Evolutionary conservation across 2,888 invertebrate species (phyloP).

Genomic region (Trachelus tabidus): DNA sequence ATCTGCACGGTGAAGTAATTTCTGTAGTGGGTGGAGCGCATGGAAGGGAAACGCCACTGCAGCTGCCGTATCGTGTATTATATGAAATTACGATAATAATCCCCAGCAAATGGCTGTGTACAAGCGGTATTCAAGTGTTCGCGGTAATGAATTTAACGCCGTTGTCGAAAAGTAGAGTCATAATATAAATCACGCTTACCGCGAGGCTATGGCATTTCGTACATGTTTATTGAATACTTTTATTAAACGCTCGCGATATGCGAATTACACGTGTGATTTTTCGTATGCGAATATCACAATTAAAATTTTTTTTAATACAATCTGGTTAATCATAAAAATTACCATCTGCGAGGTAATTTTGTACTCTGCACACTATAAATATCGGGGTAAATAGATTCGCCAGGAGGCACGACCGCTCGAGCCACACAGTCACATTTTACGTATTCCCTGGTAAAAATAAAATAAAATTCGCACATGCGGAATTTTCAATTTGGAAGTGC

Average conservation of each 20-base stretch:
- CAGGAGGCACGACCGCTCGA: neutral
- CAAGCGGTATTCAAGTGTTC: conserved; percentile 36
- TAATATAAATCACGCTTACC: conserved; percentile 48
- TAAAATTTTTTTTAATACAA: no score
- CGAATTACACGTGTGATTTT: neutral
- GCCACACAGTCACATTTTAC: neutral
- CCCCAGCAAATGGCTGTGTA: conserved; percentile 33
- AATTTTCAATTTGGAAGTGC: neutral
- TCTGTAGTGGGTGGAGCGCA: neutral
- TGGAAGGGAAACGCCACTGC: neutral
- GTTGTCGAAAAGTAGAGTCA: conserved; percentile 51
- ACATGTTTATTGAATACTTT: conserved; percentile 49
- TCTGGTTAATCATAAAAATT: neutral
- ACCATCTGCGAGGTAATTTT: neutral
- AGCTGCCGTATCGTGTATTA: conserved; percentile 1
- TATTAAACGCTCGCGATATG: conserved; percentile 51
- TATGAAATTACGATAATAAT: conserved; percentile 36
- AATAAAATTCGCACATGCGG: neutral
- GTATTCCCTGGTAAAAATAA: neutral
- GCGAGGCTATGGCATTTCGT: conserved; percentile 34
- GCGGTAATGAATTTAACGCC: conserved; percentile 50
- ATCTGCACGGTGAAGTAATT: conserved; percentile 1
- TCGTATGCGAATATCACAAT: no score
- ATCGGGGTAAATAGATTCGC: neutral
- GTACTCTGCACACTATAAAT: neutral